Percentiles rank a stretch among this genome's conserved stretches.
phyloP scores from a whole-genome alignment of 92 coral and sea anemone genomes.

The Virgularia gustaviana region DNA sequence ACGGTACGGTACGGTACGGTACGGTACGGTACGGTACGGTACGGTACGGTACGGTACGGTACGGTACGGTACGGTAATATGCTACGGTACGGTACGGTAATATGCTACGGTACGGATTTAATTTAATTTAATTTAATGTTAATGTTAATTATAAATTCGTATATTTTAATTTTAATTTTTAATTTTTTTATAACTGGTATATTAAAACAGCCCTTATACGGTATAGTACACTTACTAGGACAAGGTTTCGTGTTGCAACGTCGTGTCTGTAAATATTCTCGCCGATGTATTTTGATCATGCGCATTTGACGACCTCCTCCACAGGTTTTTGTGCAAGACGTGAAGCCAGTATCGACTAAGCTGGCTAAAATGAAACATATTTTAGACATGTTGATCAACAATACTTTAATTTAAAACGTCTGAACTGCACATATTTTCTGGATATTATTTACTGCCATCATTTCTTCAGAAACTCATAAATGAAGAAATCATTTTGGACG shows the following conservation, averaged over 20 bases:
- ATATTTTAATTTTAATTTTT: too few species aligned
- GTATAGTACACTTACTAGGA: slow-evolving; percentile 76
- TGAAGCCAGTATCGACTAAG: slow-evolving; percentile 80
- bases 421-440: not conserved
- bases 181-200: too few species aligned
- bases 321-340: slow-evolving; percentile 78
- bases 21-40: too few species aligned
- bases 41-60: too few species aligned
- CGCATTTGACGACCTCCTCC: slow-evolving; percentile 91
- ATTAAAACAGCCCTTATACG: not conserved
- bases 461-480: not conserved
- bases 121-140: not conserved
- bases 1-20: not conserved
- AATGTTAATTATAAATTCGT: not conserved
- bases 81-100: too few species aligned
- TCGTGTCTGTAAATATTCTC: slow-evolving; percentile 83
- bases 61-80: too few species aligned
- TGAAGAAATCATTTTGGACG: not conserved
- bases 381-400: not conserved
- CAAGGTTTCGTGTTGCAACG: slow-evolving; percentile 73
- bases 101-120: too few species aligned
- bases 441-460: not conserved
- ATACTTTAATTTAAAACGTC: not conserved
- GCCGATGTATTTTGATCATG: slow-evolving; percentile 87
- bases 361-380: slow-evolving; percentile 59